Percentiles rank a stretch among this genome's conserved stretches.
Conservation (phyloP, 2,888 invertebrate species). For the Adineta ricciae region DNA sequence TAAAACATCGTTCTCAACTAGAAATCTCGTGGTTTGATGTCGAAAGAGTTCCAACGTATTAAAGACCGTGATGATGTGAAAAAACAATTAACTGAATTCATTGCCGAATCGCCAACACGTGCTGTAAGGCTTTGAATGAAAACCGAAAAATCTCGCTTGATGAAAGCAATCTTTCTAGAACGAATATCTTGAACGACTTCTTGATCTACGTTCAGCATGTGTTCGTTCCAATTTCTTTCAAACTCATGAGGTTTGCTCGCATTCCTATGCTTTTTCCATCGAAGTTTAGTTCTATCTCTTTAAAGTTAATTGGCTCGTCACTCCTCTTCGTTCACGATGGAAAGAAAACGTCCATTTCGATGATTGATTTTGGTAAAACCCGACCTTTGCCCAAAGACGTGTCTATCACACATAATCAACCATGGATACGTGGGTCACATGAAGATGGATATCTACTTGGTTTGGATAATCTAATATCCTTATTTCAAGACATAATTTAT, state of each 20-base stretch:
- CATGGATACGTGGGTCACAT: slow-evolving; percentile 82
- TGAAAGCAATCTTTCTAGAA: not conserved
- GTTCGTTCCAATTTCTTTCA: slow-evolving; percentile 29
- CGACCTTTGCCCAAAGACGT: slow-evolving; percentile 55
- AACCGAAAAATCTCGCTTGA: not conserved
- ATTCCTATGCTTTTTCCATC: not conserved
- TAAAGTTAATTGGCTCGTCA: slow-evolving; percentile 49
- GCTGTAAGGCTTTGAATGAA: slow-evolving; percentile 20
- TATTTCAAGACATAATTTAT: slow-evolving; percentile 55
- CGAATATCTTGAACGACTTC: slow-evolving; percentile 26
- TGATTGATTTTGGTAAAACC: slow-evolving; percentile 51
- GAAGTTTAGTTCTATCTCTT: not conserved
- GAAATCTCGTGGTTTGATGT: slow-evolving; percentile 25
- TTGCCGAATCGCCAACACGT: not conserved
- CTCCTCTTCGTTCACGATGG: slow-evolving; percentile 48
- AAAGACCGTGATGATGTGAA: slow-evolving; percentile 25
- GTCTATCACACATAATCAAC: slow-evolving; percentile 66
- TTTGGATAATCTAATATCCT: slow-evolving; percentile 74
- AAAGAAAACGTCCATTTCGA: slow-evolving; percentile 45
- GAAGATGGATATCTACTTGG: slow-evolving; percentile 90
- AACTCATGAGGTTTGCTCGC: slow-evolving; percentile 28
- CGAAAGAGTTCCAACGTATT: slow-evolving; percentile 28
- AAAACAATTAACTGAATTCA: slow-evolving; percentile 25
- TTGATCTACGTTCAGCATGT: not conserved
- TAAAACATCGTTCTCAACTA: not conserved